phyloP scores from a whole-genome alignment of 1,140 invertebrate species.

The Euglossa dilemma region DNA sequence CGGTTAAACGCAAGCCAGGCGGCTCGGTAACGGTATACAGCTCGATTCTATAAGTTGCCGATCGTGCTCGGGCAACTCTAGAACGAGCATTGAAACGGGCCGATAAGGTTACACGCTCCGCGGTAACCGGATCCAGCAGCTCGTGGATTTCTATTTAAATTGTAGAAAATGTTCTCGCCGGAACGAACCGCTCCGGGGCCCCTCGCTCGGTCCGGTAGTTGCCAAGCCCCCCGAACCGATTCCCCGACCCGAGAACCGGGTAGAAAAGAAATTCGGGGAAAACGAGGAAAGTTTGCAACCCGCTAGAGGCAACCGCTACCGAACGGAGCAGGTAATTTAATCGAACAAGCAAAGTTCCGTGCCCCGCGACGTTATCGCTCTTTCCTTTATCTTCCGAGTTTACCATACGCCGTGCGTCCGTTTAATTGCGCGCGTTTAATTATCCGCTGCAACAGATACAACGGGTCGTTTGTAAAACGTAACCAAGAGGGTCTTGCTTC shows the following conservation, averaged over 20 bases:
- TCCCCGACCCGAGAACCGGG: too few relatives aligned
- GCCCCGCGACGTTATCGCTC: not conserved
- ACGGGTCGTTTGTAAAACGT: not conserved
- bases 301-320: not conserved
- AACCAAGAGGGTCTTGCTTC: not conserved
- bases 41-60: not conserved
- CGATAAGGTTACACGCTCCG: conserved; percentile 53
- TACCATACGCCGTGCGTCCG: not conserved
- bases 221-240: too few relatives aligned
- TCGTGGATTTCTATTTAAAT: conserved; percentile 58
- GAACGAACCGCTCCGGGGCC: not conserved
- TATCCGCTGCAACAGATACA: not conserved
- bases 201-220: too few relatives aligned
- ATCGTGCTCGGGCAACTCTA: conserved; percentile 12
- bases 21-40: conserved; percentile 39
- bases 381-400: conserved; percentile 7
- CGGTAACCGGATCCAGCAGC: conserved; percentile 41
- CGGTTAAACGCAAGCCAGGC: conserved; percentile 43
- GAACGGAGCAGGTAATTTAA: not conserved
- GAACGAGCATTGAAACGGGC: conserved; percentile 50
- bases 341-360: not conserved
- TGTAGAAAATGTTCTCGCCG: conserved; percentile 12
- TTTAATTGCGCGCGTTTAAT: conserved; percentile 6
- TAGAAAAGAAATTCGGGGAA: not conserved
- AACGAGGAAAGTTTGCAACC: conserved; percentile 9